Evolutionary conservation across 1,140 invertebrate species (phyloP).

Genomic region (Zaprionus nigranus): DNA sequence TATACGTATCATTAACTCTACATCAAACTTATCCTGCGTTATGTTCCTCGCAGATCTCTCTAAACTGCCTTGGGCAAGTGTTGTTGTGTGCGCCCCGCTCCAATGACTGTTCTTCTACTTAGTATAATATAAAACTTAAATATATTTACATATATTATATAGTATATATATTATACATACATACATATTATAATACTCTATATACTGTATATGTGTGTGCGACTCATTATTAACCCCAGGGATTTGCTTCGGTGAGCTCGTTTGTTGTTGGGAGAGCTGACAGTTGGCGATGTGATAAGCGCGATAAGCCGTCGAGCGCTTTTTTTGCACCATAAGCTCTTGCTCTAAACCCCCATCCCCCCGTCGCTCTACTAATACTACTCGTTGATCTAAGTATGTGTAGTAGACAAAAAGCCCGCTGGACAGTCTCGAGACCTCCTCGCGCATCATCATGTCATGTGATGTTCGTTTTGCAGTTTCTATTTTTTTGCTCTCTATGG

Average conservation of each 20-base stretch:
- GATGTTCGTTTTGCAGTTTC: conserved; percentile 57
- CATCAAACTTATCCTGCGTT: background rate
- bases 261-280: conserved; percentile 52
- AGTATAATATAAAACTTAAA: conserved; percentile 5
- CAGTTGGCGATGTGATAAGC: conserved; percentile 77
- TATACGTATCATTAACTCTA: background rate
- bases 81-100: background rate
- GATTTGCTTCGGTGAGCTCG: conserved; percentile 39
- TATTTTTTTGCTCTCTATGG: conserved; percentile 18
- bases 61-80: background rate
- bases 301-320: conserved; percentile 61
- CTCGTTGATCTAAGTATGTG: conserved; percentile 8
- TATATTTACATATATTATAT: conserved; percentile 15
- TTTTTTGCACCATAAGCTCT: background rate
- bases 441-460: conserved; percentile 67
- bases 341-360: background rate
- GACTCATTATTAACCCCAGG: conserved; percentile 37
- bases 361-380: background rate
- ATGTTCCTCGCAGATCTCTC: background rate
- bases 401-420: conserved; percentile 42
- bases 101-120: conserved; percentile 13
- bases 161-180: conserved; percentile 1
- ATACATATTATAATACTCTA: background rate
- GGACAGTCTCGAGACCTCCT: conserved; percentile 64
- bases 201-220: conserved; percentile 13